Conservation (phyloP, 2,888 invertebrate genomes). For the Phaonia tiefii region DNA sequence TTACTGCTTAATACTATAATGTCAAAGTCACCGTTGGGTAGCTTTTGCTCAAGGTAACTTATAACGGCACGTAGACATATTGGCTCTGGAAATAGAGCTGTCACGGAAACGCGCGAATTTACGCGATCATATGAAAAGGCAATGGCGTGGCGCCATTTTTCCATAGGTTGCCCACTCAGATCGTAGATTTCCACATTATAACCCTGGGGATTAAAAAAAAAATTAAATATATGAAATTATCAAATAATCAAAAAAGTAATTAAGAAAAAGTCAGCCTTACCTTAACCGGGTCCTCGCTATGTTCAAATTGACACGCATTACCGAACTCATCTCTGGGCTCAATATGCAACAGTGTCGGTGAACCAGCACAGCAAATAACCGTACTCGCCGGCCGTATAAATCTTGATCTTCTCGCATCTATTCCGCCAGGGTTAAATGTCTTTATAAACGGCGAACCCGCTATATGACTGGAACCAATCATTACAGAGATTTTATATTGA, state of each 20-base stretch:
- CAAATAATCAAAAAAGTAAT: no score
- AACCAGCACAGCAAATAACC: constrained; percentile 90
- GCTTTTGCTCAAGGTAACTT: constrained; percentile 86
- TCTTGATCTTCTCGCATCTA: constrained; percentile 90
- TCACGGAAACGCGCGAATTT: constrained; percentile 88
- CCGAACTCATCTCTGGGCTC: constrained; percentile 96
- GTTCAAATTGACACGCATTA: constrained; percentile 87
- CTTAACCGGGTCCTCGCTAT: constrained; percentile 84
- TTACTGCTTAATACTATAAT: constrained; percentile 94
- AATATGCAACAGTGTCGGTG: constrained; percentile 89
- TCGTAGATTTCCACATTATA: constrained; percentile 84
- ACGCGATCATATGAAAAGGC: constrained; percentile 88
- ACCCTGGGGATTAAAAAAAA: constrained; percentile 81
- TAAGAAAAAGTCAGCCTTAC: no score
- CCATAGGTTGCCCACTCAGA: constrained; percentile 83
- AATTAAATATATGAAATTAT: not conserved
- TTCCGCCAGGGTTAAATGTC: constrained; percentile 90
- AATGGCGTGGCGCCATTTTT: constrained; percentile 82
- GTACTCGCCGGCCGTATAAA: constrained; percentile 92
- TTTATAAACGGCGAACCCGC: constrained; percentile 93
- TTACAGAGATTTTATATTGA: constrained; percentile 91
- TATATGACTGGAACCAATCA: constrained; percentile 90
- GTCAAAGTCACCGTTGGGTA: constrained; percentile 95
- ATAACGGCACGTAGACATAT: constrained; percentile 92
- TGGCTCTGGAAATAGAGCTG: constrained; percentile 89